A percentile compares a stretch with the other conserved stretches of the same genome.
These are phyloP conservation scores for Melanostoma scalare DNA, from an alignment of 2,888 invertebrate species.

Conservation along the genomic window DNA sequence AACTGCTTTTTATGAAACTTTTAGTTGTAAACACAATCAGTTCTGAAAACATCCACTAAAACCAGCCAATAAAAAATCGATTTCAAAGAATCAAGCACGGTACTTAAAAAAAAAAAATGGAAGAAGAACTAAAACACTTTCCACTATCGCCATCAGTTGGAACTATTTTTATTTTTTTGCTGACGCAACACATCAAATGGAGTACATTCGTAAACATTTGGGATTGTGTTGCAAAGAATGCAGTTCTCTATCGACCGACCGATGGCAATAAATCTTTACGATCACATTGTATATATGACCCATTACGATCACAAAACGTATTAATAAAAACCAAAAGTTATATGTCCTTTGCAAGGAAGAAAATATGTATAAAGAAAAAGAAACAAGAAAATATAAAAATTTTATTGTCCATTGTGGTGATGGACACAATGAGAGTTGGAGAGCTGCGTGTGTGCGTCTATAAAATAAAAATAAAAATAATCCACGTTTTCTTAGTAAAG, in stretches of 20 bases:
- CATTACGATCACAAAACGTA: slow-evolving; percentile 55
- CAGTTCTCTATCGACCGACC: slow-evolving; percentile 34
- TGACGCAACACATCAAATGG: too few relatives aligned
- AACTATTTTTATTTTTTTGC: too few relatives aligned
- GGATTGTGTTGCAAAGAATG: slow-evolving; percentile 34
- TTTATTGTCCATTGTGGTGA: too few relatives aligned
- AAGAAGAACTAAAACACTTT: too few relatives aligned
- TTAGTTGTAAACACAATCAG: slow-evolving; percentile 43
- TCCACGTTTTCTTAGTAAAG: too few relatives aligned
- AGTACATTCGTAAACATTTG: too few relatives aligned
- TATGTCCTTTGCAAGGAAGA: background rate
- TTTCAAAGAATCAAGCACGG: slow-evolving; percentile 30
- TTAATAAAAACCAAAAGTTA: slow-evolving; percentile 56
- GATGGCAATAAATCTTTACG: slow-evolving; percentile 61
- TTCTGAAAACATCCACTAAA: slow-evolving; percentile 5
- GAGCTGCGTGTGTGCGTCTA: too few relatives aligned
- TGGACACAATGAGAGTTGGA: too few relatives aligned
- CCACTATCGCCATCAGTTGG: too few relatives aligned
- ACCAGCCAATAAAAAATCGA: slow-evolving; percentile 49
- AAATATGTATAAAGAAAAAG: too few relatives aligned
- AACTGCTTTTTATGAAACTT: slow-evolving; percentile 17
- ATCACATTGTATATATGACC: slow-evolving; percentile 52
- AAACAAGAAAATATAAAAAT: too few relatives aligned
- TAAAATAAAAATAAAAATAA: too few relatives aligned
- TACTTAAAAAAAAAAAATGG: slow-evolving; percentile 16